Percentiles rank a stretch among this genome's conserved stretches.
phyloP scores from a whole-genome alignment of 2,888 invertebrate genomes.

The Electrophaes corylata region DNA sequence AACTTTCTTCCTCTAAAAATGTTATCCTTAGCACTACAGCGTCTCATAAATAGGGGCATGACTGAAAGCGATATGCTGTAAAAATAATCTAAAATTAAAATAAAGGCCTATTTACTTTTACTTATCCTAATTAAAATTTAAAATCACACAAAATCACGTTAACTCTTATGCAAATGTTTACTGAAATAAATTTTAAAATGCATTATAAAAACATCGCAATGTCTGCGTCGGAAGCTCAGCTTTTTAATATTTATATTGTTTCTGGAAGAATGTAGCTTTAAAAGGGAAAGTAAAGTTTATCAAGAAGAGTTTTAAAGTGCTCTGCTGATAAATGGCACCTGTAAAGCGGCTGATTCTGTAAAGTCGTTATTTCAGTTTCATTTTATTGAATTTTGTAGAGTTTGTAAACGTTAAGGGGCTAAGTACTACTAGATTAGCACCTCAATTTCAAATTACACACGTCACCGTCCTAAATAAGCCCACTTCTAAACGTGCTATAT shows the following conservation, averaged over 20 bases:
- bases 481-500: no score
- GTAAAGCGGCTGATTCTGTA: constrained; percentile 39
- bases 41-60: no score
- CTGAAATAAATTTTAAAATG: constrained; percentile 18
- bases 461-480: no score
- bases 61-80: no score
- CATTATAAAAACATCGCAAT: constrained; percentile 18
- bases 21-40: no score
- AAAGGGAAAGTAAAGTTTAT: constrained; percentile 15
- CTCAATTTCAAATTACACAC: no score
- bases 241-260: constrained; percentile 12
- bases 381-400: not conserved
- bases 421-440: no score
- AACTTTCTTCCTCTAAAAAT: no score
- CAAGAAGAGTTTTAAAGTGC: constrained; percentile 49
- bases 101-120: no score
- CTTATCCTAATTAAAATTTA: no score
- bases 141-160: no score
- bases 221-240: constrained; percentile 3
- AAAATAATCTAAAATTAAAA: no score
- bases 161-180: constrained; percentile 5
- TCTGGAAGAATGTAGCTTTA: not conserved
- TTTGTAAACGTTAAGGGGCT: not conserved
- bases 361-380: not conserved
- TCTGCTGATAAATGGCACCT: constrained; percentile 57